Conservation (phyloP, 2,888 invertebrate genomes). For the Sphaerophoria rueppellii region DNA sequence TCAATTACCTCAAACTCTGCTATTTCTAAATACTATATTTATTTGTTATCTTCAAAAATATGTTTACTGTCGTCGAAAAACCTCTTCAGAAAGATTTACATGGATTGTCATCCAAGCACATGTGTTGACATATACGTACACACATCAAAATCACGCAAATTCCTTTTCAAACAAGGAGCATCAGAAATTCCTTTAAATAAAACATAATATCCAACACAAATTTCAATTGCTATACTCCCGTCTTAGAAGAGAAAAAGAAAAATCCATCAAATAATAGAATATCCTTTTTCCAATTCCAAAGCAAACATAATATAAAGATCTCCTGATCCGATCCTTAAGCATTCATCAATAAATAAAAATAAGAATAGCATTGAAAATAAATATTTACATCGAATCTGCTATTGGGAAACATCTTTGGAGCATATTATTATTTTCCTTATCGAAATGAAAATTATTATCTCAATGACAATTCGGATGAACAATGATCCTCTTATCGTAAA, state of each 20-base stretch:
- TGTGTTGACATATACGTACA: background rate
- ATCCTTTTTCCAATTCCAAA: background rate
- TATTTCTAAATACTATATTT: too few relatives aligned
- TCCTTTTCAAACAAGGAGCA: background rate
- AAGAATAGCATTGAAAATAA: background rate
- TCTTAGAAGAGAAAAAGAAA: background rate
- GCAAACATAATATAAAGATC: background rate
- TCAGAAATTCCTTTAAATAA: background rate
- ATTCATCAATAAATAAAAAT: background rate
- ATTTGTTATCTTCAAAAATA: too few relatives aligned
- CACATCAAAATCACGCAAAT: background rate
- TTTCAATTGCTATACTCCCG: background rate
- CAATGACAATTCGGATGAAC: background rate
- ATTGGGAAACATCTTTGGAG: background rate
- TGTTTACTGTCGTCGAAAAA: background rate
- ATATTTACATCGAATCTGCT: background rate
- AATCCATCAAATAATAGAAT: slow-evolving; percentile 4
- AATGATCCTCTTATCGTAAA: background rate
- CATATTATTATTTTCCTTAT: background rate
- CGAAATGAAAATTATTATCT: background rate
- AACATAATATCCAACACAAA: background rate
- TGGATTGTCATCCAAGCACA: background rate
- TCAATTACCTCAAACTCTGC: too few relatives aligned
- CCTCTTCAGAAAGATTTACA: background rate
- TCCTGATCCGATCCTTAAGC: background rate